A percentile compares a stretch with the other conserved stretches of the same genome.
These are phyloP conservation scores for Chaenodraco wilsoni DNA, from an alignment of 2,797 vertebrate genomes.

Conservation along the genomic window DNA sequence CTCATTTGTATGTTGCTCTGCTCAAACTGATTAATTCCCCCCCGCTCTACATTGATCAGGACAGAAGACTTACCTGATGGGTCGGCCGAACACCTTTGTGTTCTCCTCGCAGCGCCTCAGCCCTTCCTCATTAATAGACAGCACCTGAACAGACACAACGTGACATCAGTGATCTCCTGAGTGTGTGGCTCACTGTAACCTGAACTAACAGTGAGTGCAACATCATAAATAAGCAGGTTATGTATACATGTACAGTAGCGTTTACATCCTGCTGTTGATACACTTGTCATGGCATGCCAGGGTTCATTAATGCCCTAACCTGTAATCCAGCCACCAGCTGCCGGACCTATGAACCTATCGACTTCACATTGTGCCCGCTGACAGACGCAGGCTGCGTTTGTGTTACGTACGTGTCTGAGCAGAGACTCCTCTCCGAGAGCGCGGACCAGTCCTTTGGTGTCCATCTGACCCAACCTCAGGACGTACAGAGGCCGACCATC, in stretches of 20 bases:
- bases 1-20: not conserved
- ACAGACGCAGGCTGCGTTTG: not conserved
- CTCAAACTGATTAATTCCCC: not conserved
- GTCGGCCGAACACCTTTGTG: slow-evolving; percentile 89
- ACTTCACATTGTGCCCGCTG: slow-evolving; percentile 2
- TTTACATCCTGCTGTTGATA: slow-evolving; percentile 40
- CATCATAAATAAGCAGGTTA: slow-evolving; percentile 24
- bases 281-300: slow-evolving; percentile 8
- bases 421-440: slow-evolving; percentile 97
- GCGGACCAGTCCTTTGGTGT: slow-evolving; percentile 96
- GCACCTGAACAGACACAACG: slow-evolving; percentile 81
- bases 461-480: slow-evolving; percentile 98
- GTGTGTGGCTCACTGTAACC: slow-evolving; percentile 1
- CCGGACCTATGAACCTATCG: slow-evolving; percentile 24
- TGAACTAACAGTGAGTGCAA: not conserved
- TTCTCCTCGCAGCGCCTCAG: slow-evolving; percentile 93
- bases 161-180: not conserved
- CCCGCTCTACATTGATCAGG: not conserved
- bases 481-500: slow-evolving; percentile 96
- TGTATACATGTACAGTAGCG: slow-evolving; percentile 16
- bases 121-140: slow-evolving; percentile 95
- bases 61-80: slow-evolving; percentile 87
- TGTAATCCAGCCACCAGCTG: slow-evolving; percentile 44
- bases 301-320: slow-evolving; percentile 16
- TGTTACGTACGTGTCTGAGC: slow-evolving; percentile 91